Evolutionary conservation across 2,113 vertebrate species (phyloP).

Genomic region (Falcunculus frontatus): DNA sequence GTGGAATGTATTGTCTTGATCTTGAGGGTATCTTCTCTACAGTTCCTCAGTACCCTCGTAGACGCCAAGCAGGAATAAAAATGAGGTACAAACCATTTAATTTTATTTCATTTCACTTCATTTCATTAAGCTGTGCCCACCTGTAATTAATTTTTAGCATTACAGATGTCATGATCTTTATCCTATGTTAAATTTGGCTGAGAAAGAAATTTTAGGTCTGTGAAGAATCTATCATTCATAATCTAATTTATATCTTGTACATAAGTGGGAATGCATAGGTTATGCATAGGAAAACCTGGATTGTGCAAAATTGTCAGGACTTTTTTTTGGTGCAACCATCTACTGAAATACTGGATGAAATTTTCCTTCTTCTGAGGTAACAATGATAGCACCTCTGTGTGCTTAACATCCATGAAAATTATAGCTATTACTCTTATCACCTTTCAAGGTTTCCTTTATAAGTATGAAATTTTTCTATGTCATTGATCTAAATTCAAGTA

Average conservation of each 20-base stretch:
- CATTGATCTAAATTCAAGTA: background rate
- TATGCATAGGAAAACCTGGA: background rate
- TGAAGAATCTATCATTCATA: background rate
- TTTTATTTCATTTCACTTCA: background rate
- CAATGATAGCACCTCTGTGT: background rate
- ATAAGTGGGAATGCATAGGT: background rate
- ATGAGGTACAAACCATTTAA: background rate
- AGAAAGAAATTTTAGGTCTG: background rate
- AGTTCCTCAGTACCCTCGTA: background rate
- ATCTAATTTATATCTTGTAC: background rate
- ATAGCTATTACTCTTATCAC: background rate
- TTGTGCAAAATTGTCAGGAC: background rate
- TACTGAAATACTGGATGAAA: background rate
- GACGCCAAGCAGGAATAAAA: background rate
- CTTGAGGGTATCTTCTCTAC: background rate
- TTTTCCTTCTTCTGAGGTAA: background rate
- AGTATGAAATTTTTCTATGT: background rate
- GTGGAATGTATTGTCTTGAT: background rate
- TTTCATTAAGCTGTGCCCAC: background rate
- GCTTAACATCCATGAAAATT: background rate
- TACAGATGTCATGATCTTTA: background rate
- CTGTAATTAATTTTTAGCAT: background rate
- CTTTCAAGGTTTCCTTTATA: background rate
- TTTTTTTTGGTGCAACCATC: background rate
- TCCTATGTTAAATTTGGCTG: background rate